phyloP scores from a whole-genome alignment of 2,113 vertebrate species.

The Etheostoma cragini region DNA sequence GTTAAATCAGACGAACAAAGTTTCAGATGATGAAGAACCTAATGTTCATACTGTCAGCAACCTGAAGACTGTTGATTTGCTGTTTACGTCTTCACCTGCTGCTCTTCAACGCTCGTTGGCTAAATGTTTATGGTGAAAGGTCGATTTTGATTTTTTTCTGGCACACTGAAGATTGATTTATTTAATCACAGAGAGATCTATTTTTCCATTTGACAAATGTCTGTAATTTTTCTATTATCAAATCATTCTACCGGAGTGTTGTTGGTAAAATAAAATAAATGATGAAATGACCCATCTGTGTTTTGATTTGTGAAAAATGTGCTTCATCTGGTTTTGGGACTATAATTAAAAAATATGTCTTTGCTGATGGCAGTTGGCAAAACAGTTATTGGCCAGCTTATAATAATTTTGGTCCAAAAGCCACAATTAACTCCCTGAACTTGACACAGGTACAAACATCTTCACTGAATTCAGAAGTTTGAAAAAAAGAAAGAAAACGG shows the following conservation, averaged over 20 bases:
- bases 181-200: slow-evolving; percentile 70
- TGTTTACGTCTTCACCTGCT: slow-evolving; percentile 55
- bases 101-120: slow-evolving; percentile 31
- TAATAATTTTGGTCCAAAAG: not conserved
- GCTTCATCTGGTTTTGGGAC: not conserved
- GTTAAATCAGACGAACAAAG: not conserved
- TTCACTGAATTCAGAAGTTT: not conserved
- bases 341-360: not conserved
- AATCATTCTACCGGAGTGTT: slow-evolving; percentile 50
- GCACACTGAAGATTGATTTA: slow-evolving; percentile 56
- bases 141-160: slow-evolving; percentile 26
- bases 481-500: no score
- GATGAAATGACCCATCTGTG: not conserved
- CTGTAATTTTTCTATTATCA: slow-evolving; percentile 73
- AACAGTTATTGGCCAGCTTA: not conserved
- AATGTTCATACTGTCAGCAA: not conserved
- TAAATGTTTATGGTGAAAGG: slow-evolving; percentile 49
- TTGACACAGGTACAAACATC: not conserved
- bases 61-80: not conserved
- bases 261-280: slow-evolving; percentile 57
- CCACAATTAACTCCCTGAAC: not conserved
- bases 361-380: not conserved
- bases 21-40: slow-evolving; percentile 19
- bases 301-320: not conserved
- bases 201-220: slow-evolving; percentile 79